These are phyloP conservation scores for Loripinus fragilis DNA, from an alignment of 2,888 invertebrate species.

Conservation along the genomic window DNA sequence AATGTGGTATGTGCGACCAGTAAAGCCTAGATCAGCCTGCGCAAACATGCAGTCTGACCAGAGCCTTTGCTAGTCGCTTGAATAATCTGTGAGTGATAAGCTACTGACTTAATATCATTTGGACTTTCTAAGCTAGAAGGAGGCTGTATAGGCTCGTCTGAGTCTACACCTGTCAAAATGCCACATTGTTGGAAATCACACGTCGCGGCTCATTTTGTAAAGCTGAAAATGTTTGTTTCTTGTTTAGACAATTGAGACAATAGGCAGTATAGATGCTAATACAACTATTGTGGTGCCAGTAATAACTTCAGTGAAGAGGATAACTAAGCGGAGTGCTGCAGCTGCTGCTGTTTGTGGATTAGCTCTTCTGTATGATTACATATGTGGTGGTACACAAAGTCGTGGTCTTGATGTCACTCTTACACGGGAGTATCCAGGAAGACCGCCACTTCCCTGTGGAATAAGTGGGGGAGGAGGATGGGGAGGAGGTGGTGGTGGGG, in stretches of 20 bases:
- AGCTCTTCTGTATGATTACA: conserved; percentile 46
- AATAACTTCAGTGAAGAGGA: conserved; percentile 42
- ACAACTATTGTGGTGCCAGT: conserved; percentile 46
- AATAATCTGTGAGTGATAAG: too few species aligned
- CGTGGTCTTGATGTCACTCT: conserved; percentile 38
- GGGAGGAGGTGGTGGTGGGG: conserved; percentile 33
- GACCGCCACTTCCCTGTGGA: conserved; percentile 48
- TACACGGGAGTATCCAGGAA: conserved; percentile 45
- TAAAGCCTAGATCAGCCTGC: too few species aligned
- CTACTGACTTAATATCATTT: too few species aligned
- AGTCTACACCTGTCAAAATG: too few species aligned
- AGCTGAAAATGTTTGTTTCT: too few species aligned
- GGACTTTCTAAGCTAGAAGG: too few species aligned
- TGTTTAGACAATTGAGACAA: conserved; percentile 20
- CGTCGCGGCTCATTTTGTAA: too few species aligned
- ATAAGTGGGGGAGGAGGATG: conserved; percentile 21
- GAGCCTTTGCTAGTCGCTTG: too few species aligned
- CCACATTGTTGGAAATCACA: too few species aligned
- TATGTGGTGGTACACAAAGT: conserved; percentile 45
- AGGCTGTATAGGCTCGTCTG: too few species aligned
- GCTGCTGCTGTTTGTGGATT: conserved; percentile 39
- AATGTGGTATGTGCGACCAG: too few species aligned
- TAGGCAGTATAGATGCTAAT: conserved; percentile 32
- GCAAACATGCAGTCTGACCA: too few species aligned
- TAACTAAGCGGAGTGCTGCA: conserved; percentile 29